Evolutionary conservation across 2,797 vertebrate species (phyloP).

Genomic region (Schizopygopsis pylzovi): DNA sequence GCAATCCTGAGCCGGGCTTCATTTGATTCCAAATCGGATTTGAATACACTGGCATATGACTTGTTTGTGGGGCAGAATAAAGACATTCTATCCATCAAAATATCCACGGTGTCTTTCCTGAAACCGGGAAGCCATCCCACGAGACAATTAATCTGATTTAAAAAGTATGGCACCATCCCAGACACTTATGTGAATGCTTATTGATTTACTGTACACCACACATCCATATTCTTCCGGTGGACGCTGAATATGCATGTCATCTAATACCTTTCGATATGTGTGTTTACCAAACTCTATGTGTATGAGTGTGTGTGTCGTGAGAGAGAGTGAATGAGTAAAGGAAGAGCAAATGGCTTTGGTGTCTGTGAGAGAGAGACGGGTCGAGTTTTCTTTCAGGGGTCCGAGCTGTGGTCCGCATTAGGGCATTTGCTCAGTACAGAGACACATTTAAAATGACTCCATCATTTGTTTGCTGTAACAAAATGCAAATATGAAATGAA

Average conservation of each 20-base stretch:
- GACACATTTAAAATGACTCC: slow-evolving; percentile 32
- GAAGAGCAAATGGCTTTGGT: slow-evolving; percentile 26
- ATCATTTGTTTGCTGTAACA: slow-evolving; percentile 31
- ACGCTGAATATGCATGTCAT: slow-evolving; percentile 56
- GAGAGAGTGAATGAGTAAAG: slow-evolving; percentile 11
- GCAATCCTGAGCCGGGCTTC: slow-evolving; percentile 37
- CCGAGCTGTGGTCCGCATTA: slow-evolving; percentile 15
- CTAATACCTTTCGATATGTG: slow-evolving; percentile 48
- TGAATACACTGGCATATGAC: slow-evolving; percentile 55
- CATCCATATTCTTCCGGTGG: slow-evolving; percentile 50
- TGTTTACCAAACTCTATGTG: slow-evolving; percentile 7
- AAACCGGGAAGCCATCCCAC: slow-evolving; percentile 52
- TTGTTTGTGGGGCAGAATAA: slow-evolving; percentile 52
- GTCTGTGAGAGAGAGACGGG: neutral
- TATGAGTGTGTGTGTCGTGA: slow-evolving; percentile 25
- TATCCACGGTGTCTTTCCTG: slow-evolving; percentile 44
- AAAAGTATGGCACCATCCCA: slow-evolving; percentile 54
- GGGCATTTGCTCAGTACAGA: slow-evolving; percentile 5
- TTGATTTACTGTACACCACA: slow-evolving; percentile 57
- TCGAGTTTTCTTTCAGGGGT: slow-evolving; percentile 12
- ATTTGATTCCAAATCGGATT: slow-evolving; percentile 57
- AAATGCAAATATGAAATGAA: slow-evolving; percentile 32
- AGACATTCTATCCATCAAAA: slow-evolving; percentile 54
- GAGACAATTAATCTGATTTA: slow-evolving; percentile 62
- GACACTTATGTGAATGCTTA: slow-evolving; percentile 53